Conservation (phyloP, 2,888 invertebrate species). For the Drosophila phalerata region DNA sequence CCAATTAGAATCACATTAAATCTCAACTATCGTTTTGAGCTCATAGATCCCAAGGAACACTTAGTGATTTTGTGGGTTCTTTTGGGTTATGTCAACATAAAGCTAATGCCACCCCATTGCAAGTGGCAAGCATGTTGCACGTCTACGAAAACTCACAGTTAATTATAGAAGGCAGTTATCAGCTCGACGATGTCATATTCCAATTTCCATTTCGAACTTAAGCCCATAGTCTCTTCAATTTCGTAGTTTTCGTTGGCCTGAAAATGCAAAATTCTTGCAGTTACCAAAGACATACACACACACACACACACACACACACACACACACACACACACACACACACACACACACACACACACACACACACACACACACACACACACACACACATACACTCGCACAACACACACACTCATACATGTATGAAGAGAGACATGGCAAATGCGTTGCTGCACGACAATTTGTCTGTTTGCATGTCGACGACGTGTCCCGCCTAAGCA, state of each 20-base stretch:
- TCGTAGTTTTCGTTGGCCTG: constrained; percentile 11
- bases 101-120: constrained; percentile 15
- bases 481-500: constrained; percentile 79
- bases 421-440: constrained; percentile 1
- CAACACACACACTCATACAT: no score
- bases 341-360: not conserved
- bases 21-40: not conserved
- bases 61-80: not conserved
- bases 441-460: constrained; percentile 64
- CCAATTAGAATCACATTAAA: not conserved
- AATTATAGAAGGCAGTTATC: constrained; percentile 74
- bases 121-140: constrained; percentile 1
- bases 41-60: not conserved
- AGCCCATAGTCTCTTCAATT: constrained; percentile 43
- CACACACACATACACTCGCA: no score
- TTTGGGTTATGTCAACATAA: constrained; percentile 2
- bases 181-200: constrained; percentile 40
- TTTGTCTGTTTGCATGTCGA: constrained; percentile 73
- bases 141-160: constrained; percentile 54
- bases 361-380: not conserved
- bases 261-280: constrained; percentile 54
- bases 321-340: not conserved
- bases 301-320: not conserved
- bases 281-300: constrained; percentile 18
- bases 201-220: constrained; percentile 30